Evolutionary conservation across 2,113 vertebrate species (phyloP), one percentile per base, ranked within the genome.

Genomic region (Vombatus ursinus): DNA sequence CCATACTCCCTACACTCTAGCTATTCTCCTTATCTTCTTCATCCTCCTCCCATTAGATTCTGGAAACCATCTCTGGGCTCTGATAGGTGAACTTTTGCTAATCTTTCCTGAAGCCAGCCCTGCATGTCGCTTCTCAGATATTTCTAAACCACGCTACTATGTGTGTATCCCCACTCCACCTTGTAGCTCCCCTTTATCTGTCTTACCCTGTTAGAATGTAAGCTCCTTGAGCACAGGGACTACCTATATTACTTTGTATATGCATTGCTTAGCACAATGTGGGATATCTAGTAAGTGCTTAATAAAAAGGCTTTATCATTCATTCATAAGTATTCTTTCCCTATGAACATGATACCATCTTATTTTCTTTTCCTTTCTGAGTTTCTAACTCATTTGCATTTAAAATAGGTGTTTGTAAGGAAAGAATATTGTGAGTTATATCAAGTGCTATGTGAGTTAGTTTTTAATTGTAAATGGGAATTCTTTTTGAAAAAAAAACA

Each of bases 291-390:
- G 54, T 57, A 57, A 57, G 28, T 28, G 26, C 54, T 57, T 57
- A 57, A 28, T 28, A 57, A 57, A 57, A 57, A 77, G 6, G 14
- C 14, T 77, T 77, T 19, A n/a, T 77, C 31, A 77, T 77, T 68
- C 57, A 4, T 37, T 77, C 14, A 14, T 51, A 50, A 7, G 2
- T n/a, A 31, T 68, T 84, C 61, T 95, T 94, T 93, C 68, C 93
- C 22, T 4, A 50, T n/a, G 68, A 57, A 47, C 26, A 52, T 91
- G 90, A 28, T 50, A 77, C 12, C 37, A 37, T 52, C 54, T 77
- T 96, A 51, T 2, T 90, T 93, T n/a, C 1, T 3, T 93, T 96
- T 84, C 52, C 52, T 93, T 96, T 84, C 50, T 54, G 48, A 95
- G 12, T 44, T 93, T 22, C 68, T 95, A 44, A 90, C 50, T 96